Conservation (phyloP, 1,140 invertebrate genomes). For the Scylla paramamosain region DNA sequence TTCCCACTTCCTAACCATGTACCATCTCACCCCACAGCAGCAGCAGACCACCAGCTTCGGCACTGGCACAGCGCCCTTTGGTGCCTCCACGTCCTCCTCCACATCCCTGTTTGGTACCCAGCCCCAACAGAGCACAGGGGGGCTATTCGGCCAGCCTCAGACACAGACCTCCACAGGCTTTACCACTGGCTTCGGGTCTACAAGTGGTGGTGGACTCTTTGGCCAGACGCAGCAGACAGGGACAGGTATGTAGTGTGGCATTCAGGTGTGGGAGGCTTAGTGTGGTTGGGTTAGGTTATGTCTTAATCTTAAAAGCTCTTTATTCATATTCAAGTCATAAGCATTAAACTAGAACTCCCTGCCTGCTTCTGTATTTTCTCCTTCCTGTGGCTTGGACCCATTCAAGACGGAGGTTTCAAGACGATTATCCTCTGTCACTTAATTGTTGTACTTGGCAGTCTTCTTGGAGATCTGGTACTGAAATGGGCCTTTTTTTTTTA, state of each 20-base stretch:
- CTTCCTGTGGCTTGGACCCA: too few species aligned
- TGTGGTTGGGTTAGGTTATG: slow-evolving; percentile 78
- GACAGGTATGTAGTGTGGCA: slow-evolving; percentile 38
- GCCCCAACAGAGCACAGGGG: slow-evolving; percentile 34
- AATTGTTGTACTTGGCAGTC: too few species aligned
- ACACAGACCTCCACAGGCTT: slow-evolving; percentile 60
- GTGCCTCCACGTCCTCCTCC: slow-evolving; percentile 59
- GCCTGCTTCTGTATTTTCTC: too few species aligned
- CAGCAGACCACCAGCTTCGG: slow-evolving; percentile 71
- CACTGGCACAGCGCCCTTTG: slow-evolving; percentile 64
- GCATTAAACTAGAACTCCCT: slow-evolving; percentile 76
- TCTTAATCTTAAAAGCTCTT: slow-evolving; percentile 83
- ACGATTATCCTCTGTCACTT: too few species aligned
- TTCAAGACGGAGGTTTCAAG: too few species aligned
- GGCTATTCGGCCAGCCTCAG: slow-evolving; percentile 66
- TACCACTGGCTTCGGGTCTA: slow-evolving; percentile 71
- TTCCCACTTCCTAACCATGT: too few species aligned
- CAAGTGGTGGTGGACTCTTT: slow-evolving; percentile 81
- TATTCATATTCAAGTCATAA: slow-evolving; percentile 80
- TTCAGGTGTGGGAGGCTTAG: background rate
- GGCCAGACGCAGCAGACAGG: slow-evolving; percentile 78
- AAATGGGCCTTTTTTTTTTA: too few species aligned
- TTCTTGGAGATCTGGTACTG: too few species aligned
- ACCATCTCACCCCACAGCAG: slow-evolving; percentile 36
- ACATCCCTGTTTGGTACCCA: slow-evolving; percentile 71